Percentiles rank a stretch among this genome's conserved stretches.
phyloP scores from a whole-genome alignment of 2,888 invertebrate genomes.

The Autographa gamma region DNA sequence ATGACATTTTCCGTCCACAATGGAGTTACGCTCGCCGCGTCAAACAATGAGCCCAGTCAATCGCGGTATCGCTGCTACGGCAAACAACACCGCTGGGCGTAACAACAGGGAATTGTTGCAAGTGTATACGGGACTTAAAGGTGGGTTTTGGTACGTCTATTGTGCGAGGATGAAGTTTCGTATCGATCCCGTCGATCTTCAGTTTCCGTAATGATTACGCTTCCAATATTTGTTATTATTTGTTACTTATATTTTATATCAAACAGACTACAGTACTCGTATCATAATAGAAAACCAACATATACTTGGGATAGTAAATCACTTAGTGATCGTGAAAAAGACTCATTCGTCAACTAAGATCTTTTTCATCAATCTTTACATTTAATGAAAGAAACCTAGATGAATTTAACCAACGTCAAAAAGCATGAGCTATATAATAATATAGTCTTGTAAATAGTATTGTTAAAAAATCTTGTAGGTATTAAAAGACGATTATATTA shows the following conservation, averaged over 20 bases:
- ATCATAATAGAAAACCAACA: too few relatives aligned
- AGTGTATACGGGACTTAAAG: constrained; percentile 64
- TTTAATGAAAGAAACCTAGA: too few relatives aligned
- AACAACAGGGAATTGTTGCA: constrained; percentile 63
- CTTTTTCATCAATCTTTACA: too few relatives aligned
- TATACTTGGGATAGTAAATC: too few relatives aligned
- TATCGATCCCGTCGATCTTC: constrained; percentile 66
- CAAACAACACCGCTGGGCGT: constrained; percentile 67
- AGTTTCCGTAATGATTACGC: constrained; percentile 44
- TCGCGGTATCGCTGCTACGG: constrained; percentile 73
- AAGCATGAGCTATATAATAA: too few relatives aligned
- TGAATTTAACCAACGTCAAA: too few relatives aligned
- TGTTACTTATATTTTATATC: background rate
- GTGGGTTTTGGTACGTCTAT: constrained; percentile 63
- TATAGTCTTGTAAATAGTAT: too few relatives aligned
- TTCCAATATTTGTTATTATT: constrained; percentile 21
- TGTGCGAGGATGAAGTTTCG: constrained; percentile 61
- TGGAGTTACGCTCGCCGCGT: constrained; percentile 67
- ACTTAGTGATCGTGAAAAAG: too few relatives aligned
- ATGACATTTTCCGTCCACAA: constrained; percentile 73
- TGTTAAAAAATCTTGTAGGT: too few relatives aligned
- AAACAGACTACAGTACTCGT: too few relatives aligned
- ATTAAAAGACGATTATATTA: too few relatives aligned
- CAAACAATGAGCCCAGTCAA: constrained; percentile 76
- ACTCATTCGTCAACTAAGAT: too few relatives aligned